phyloP scores from a whole-genome alignment of 2,888 invertebrate species.

The Agelastica alni region DNA sequence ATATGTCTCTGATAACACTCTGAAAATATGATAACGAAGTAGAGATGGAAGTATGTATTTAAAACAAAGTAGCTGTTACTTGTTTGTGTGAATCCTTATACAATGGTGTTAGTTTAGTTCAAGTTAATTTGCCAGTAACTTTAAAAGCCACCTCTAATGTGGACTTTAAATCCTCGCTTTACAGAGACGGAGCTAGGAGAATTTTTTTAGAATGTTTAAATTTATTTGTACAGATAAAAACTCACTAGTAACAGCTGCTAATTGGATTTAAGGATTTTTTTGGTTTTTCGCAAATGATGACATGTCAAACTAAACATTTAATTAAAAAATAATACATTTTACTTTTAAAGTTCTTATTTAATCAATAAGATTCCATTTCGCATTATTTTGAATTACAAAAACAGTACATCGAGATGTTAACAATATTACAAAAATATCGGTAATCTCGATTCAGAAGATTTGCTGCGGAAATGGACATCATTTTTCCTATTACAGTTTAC shows the following conservation, averaged over 20 bases:
- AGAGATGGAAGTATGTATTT: background rate
- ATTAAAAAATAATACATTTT: background rate
- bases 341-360: background rate
- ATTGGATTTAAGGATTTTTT: background rate
- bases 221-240: no score
- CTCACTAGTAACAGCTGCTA: background rate
- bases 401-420: constrained; percentile 7
- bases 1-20: background rate
- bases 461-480: background rate
- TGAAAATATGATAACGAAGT: constrained; percentile 3
- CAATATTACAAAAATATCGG: constrained; percentile 14
- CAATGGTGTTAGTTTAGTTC: no score
- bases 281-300: background rate
- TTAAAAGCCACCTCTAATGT: constrained; percentile 2
- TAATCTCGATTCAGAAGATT: background rate
- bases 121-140: no score
- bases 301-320: no score
- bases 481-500: constrained; percentile 10
- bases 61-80: background rate
- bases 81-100: no score
- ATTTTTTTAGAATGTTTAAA: no score
- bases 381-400: no score
- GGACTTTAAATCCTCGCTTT: no score
- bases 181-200: no score
- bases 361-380: background rate